Evolutionary conservation across 2,888 invertebrate genomes (phyloP).

Genomic region (Xestia sexstrigata): DNA sequence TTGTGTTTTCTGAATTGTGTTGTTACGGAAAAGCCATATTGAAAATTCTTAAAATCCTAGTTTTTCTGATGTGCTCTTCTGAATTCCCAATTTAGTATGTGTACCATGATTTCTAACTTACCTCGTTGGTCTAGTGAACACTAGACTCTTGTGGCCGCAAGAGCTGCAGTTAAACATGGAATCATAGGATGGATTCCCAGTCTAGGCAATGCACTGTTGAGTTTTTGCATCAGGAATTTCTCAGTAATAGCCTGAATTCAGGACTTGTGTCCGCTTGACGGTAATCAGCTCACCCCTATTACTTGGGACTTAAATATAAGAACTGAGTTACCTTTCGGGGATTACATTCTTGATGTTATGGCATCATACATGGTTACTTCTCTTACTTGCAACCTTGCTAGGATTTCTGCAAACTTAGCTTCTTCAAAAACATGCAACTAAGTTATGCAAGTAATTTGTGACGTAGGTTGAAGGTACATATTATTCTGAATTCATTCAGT

Average conservation of each 20-base stretch:
- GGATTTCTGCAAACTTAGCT: not conserved
- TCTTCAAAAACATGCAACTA: not conserved
- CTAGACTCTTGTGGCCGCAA: not conserved
- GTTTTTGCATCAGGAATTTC: not conserved
- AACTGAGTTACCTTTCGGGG: no score
- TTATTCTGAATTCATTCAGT: constrained; percentile 39
- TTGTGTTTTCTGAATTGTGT: constrained; percentile 38
- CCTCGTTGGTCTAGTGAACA: no score
- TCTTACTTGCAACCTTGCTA: no score
- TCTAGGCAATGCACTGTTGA: not conserved
- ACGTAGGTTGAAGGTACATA: constrained; percentile 3
- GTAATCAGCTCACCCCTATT: not conserved
- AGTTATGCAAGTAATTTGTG: constrained; percentile 17
- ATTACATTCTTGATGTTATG: not conserved
- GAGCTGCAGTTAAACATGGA: no score
- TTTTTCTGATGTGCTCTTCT: not conserved
- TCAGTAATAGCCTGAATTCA: not conserved
- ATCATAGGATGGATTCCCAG: not conserved
- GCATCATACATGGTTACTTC: not conserved
- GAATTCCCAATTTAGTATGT: not conserved
- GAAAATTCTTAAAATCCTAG: not conserved
- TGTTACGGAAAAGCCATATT: constrained; percentile 11
- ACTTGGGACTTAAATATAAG: not conserved
- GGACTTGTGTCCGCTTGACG: not conserved
- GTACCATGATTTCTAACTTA: not conserved